These are phyloP conservation scores for Drosophila hamatofila DNA, from an alignment of 2,888 invertebrate genomes.

Conservation along the genomic window DNA sequence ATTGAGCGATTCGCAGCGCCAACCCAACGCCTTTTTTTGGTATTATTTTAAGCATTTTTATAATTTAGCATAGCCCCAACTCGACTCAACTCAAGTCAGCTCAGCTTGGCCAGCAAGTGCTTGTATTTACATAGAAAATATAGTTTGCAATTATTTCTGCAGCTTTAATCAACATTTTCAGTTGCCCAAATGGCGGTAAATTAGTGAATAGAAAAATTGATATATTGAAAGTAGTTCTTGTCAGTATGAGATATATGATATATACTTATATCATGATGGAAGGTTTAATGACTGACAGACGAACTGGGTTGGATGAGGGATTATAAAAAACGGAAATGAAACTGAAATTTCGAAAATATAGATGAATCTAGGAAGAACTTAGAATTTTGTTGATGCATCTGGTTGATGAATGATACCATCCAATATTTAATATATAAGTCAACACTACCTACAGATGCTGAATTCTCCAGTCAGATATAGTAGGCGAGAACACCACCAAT, in stretches of 20 bases:
- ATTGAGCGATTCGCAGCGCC: constrained; percentile 76
- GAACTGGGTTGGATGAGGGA: not conserved
- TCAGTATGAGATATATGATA: not conserved
- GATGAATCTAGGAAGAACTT: not conserved
- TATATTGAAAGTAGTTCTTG: not conserved
- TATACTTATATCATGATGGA: not conserved
- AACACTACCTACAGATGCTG: no score
- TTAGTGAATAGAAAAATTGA: not conserved
- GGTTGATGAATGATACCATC: no score
- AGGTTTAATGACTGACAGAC: not conserved
- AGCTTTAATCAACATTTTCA: constrained; percentile 23
- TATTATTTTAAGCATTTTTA: constrained; percentile 78
- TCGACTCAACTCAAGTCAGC: not conserved
- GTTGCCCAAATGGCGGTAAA: constrained; percentile 25
- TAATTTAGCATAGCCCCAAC: constrained; percentile 58
- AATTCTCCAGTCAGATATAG: no score
- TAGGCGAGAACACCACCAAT: no score
- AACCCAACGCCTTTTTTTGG: constrained; percentile 77
- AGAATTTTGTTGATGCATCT: not conserved
- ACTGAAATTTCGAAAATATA: not conserved
- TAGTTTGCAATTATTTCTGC: constrained; percentile 46
- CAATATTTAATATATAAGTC: no score
- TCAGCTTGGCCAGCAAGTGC: constrained; percentile 7
- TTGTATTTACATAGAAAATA: constrained; percentile 56
- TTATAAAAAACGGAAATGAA: not conserved